Evolutionary conservation across 2,113 vertebrate species (phyloP).

Genomic region (Nasalis larvatus): DNA sequence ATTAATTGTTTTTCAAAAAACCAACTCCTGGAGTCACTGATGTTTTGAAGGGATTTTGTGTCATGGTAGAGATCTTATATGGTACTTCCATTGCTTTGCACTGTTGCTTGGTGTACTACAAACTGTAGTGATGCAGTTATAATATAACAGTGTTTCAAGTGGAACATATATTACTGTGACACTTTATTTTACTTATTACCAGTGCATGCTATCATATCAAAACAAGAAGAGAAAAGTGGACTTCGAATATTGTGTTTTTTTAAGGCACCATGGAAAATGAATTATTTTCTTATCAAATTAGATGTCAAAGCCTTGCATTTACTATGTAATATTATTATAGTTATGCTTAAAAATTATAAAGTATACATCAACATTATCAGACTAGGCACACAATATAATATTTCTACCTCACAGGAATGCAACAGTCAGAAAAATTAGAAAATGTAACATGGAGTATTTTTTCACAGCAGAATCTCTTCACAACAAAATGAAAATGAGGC

Average conservation of each 20-base stretch:
- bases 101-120: neutral
- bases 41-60: no score
- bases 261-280: neutral
- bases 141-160: neutral
- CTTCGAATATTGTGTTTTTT: neutral
- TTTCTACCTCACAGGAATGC: neutral
- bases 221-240: neutral
- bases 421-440: neutral
- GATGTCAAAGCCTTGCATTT: neutral
- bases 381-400: neutral
- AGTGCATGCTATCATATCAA: neutral
- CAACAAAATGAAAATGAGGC: neutral
- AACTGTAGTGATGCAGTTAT: neutral
- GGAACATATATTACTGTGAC: neutral
- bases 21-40: no score
- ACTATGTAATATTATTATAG: neutral
- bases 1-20: no score
- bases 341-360: neutral
- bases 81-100: neutral
- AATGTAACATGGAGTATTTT: neutral
- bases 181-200: neutral
- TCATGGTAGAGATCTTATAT: neutral
- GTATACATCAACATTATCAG: neutral
- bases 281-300: constrained; percentile 4
- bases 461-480: neutral